These are phyloP conservation scores for Pterostichus niger DNA, from an alignment of 2,888 invertebrate genomes.

Conservation along the genomic window DNA sequence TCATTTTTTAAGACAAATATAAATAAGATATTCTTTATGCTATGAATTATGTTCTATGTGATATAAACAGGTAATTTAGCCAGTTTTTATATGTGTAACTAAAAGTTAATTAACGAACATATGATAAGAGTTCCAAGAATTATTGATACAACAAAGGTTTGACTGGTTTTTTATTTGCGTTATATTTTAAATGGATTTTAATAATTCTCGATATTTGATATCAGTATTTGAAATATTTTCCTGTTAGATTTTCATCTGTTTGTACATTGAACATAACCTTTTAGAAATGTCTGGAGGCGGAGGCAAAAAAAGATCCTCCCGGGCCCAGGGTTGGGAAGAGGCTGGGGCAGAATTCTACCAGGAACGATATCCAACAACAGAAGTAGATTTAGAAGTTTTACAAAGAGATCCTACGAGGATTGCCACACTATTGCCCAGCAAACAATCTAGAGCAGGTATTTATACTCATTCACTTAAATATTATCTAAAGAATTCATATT, in stretches of 20 bases:
- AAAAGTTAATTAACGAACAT: constrained; percentile 20
- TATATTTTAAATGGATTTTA: neutral
- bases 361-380: constrained; percentile 86
- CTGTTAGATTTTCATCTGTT: constrained; percentile 11
- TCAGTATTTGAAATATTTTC: neutral
- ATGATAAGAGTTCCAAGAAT: constrained; percentile 19
- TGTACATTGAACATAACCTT: constrained; percentile 19
- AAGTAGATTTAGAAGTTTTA: constrained; percentile 84
- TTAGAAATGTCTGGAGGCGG: constrained; percentile 81
- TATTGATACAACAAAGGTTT: constrained; percentile 29
- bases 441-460: constrained; percentile 86
- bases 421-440: constrained; percentile 88
- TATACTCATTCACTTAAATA: too few species aligned
- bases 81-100: constrained; percentile 6
- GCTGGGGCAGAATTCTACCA: constrained; percentile 92
- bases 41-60: constrained; percentile 63
- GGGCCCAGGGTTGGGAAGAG: constrained; percentile 88
- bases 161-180: constrained; percentile 5
- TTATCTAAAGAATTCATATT: constrained; percentile 70
- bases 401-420: constrained; percentile 86
- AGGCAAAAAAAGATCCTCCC: constrained; percentile 79
- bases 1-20: constrained; percentile 55
- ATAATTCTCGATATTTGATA: neutral
- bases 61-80: constrained; percentile 63
- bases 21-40: constrained; percentile 63